Conservation (phyloP, 2,797 vertebrate species). For the Clangula hyemalis region DNA sequence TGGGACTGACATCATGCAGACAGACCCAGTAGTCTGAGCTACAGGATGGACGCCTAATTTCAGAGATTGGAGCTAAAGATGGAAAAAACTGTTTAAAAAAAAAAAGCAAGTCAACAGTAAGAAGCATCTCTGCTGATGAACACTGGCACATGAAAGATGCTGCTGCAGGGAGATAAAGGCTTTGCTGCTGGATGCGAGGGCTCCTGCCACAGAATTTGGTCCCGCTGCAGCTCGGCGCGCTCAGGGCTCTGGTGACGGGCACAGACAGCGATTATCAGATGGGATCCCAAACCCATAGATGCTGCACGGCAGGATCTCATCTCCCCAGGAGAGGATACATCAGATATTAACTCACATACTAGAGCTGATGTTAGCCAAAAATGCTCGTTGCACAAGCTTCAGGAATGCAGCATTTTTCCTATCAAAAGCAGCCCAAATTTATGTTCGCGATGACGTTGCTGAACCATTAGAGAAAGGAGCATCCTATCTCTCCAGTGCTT, state of each 20-base stretch:
- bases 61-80: neutral
- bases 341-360: conserved; percentile 51
- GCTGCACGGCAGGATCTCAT: conserved; percentile 48
- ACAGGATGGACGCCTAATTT: neutral
- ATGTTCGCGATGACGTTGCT: conserved; percentile 42
- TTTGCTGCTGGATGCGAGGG: neutral
- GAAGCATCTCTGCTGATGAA: neutral
- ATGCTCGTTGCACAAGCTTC: conserved; percentile 55
- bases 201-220: neutral
- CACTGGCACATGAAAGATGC: neutral
- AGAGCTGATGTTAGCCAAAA: conserved; percentile 53
- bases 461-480: conserved; percentile 13
- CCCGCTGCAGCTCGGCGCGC: neutral
- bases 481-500: conserved; percentile 38
- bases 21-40: neutral
- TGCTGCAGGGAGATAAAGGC: neutral
- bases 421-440: conserved; percentile 49
- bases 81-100: neutral
- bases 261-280: neutral
- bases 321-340: conserved; percentile 51
- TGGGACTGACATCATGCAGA: neutral
- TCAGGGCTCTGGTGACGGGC: neutral
- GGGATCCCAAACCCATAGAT: neutral
- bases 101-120: neutral
- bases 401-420: conserved; percentile 56